These are phyloP conservation scores for Leptopilina drosophilae DNA, from an alignment of 2,888 invertebrate genomes.

Conservation along the genomic window DNA sequence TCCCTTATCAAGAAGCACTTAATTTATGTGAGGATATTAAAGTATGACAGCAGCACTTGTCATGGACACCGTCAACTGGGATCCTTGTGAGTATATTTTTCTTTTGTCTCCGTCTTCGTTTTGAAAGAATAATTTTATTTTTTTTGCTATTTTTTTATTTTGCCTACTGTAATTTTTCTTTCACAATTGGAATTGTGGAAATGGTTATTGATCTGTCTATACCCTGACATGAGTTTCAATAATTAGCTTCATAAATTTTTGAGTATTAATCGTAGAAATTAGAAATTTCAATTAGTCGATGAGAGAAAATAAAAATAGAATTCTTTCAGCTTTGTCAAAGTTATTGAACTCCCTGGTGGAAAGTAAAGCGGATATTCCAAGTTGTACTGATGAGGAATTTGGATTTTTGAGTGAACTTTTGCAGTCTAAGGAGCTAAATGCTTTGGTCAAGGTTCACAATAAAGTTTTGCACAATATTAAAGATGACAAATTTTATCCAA, in stretches of 20 bases:
- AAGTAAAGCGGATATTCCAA: conserved; percentile 83
- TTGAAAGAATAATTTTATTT: not conserved
- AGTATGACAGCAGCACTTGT: conserved; percentile 81
- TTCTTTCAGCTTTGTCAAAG: conserved; percentile 86
- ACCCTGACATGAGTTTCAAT: no score
- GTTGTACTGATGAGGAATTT: conserved; percentile 89
- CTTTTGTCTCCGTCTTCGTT: not conserved
- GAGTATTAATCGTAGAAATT: no score
- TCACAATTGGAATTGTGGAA: no score
- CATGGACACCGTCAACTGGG: conserved; percentile 82
- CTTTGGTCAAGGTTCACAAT: conserved; percentile 93
- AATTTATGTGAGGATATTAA: conserved; percentile 51
- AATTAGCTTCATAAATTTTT: no score
- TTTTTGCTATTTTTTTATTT: conserved; percentile 1
- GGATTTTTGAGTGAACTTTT: conserved; percentile 90
- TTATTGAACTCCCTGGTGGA: conserved; percentile 90
- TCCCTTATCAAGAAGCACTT: conserved; percentile 2
- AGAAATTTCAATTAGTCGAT: not conserved
- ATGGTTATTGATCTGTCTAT: no score
- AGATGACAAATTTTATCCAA: conserved; percentile 90
- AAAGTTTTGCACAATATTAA: conserved; percentile 90
- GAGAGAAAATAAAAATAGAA: conserved; percentile 36
- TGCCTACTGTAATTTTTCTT: no score
- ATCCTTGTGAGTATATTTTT: conserved; percentile 79
- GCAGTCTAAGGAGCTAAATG: conserved; percentile 92